Base-by-base conservation (phyloP, 2,888 invertebrate species). In the Cyclophora punctaria region DNA sequence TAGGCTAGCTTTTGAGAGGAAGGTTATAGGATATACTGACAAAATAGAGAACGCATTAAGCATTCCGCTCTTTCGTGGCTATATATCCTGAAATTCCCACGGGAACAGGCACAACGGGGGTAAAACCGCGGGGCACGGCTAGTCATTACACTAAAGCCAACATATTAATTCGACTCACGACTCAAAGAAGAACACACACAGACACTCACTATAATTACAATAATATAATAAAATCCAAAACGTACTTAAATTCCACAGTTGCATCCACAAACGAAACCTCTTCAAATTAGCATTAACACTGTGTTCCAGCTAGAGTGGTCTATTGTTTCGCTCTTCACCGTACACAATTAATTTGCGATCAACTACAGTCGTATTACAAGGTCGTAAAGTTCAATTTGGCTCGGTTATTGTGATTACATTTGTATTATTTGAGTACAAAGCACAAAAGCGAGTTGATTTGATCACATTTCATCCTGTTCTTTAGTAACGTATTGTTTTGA, bases 201-300 rank as follows among this genome's bases (percentile, higher is more conserved):
- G 46, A 44, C n/a, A 41, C 4, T 2, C 5, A 37, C 37, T 41
- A 34, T 35, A 49, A 43, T 44, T 49, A 44, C 43, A 44, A 37
- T 34, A 45, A 48, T 41, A 52, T 46, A 43, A 33, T 34, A 44
- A 46, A 35, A 35, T n/a, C n/a, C 33, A 50, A 49, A 20, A 48
- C 7, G 48, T 50, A 56, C 59, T 57, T 54, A 65, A 65, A 64
- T 57, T 61, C 55, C 50, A 57, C 58, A 66, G 64, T 63, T 63
- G 53, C 59, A 55, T 61, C 55, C 60, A 64, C 64, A 66, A 67
- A 67, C 62, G 63, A 68, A 59, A 64, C 62, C 63, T 64, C 68
- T 71, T 73, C 71, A 71, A 71, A 78, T 80, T 80, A 76, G 74
- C 76, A 78, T 78, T 73, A 77, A 75, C 74, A 76, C 71, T 71